phyloP scores from a whole-genome alignment of 2,113 vertebrate genomes.

The Trinectes maculatus region DNA sequence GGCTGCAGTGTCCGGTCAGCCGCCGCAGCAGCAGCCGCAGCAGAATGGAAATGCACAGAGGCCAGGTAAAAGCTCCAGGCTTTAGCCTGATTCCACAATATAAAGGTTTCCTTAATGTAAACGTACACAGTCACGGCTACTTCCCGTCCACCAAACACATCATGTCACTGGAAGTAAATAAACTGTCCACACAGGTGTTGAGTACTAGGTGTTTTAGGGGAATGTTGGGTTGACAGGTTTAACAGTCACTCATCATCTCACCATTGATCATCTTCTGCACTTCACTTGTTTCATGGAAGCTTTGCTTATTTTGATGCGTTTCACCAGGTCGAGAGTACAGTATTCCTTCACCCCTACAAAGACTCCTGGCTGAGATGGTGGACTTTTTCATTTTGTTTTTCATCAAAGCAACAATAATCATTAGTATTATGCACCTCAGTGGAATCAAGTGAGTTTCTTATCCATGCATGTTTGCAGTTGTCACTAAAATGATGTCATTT shows the following conservation, averaged over 20 bases:
- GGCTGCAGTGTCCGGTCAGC: conserved; percentile 46
- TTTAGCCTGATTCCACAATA: neutral
- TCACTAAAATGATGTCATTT: neutral
- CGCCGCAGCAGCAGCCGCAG: conserved; percentile 58
- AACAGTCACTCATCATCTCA: no score
- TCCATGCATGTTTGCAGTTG: neutral
- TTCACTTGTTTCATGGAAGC: neutral
- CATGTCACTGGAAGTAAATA: no score
- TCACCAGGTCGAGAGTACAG: conserved; percentile 89
- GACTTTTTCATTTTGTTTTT: conserved; percentile 99
- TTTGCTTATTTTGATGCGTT: neutral
- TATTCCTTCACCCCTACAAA: conserved; percentile 94
- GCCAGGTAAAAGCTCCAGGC: conserved; percentile 47
- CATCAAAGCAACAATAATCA: conserved; percentile 95
- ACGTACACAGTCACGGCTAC: neutral
- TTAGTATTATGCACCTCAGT: conserved; percentile 97
- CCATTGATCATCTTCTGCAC: no score
- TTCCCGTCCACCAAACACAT: neutral
- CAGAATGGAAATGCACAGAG: conserved; percentile 76
- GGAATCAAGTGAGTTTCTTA: conserved; percentile 96
- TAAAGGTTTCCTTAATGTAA: neutral
- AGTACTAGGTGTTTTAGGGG: no score
- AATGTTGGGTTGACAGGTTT: no score
- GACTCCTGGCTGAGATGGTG: conserved; percentile 97
- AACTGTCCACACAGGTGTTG: neutral